phyloP scores from a whole-genome alignment of 2,888 invertebrate species.

The Phania funesta region DNA sequence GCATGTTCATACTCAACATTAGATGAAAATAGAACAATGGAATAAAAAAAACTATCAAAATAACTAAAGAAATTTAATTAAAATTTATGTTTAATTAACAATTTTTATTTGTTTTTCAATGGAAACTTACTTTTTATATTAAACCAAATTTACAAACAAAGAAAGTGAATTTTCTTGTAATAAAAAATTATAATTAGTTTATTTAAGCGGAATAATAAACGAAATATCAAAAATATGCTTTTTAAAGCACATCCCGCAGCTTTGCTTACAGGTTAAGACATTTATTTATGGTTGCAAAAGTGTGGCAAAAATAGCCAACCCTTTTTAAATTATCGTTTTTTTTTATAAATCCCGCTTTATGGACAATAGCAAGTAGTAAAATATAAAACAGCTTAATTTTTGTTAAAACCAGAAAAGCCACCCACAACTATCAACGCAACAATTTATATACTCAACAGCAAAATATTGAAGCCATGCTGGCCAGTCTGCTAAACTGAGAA shows the following conservation, averaged over 20 bases:
- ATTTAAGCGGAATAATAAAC: background rate
- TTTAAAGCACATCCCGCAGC: background rate
- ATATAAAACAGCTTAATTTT: constrained; percentile 53
- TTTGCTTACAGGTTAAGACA: background rate
- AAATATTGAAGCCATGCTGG: constrained; percentile 32
- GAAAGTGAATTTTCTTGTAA: background rate
- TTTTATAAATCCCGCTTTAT: constrained; percentile 7
- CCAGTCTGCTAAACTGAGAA: constrained; percentile 19
- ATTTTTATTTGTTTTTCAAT: background rate
- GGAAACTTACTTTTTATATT: background rate
- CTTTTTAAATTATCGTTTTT: constrained; percentile 4
- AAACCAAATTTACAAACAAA: background rate
- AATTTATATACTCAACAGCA: constrained; percentile 51
- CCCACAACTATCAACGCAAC: constrained; percentile 58
- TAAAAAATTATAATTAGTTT: background rate
- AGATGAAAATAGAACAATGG: no score
- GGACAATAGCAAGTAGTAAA: constrained; percentile 21
- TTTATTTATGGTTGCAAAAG: background rate
- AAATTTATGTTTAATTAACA: constrained; percentile 21
- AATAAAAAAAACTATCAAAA: background rate
- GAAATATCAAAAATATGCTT: background rate
- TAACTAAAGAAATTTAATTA: constrained; percentile 7
- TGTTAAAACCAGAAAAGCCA: constrained; percentile 25
- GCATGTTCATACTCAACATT: no score
- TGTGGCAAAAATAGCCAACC: background rate